Conservation (phyloP, 1,140 invertebrate genomes). For the Spodoptera litura region DNA sequence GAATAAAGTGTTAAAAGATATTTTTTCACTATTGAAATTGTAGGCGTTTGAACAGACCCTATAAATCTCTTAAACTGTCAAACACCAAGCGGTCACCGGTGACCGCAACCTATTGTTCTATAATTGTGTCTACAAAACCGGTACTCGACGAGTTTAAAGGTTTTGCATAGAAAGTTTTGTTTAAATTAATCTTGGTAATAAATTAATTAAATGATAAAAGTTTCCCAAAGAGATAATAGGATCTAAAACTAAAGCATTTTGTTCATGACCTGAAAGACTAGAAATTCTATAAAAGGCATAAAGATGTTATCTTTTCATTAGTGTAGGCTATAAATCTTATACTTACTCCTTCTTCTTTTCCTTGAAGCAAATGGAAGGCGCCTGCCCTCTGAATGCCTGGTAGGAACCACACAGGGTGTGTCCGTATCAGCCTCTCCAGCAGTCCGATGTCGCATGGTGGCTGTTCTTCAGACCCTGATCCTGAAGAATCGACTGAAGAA, state of each 20-base stretch:
- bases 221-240: neutral
- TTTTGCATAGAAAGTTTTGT: no score
- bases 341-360: constrained; percentile 96
- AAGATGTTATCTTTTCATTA: neutral
- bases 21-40: no score
- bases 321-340: neutral
- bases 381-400: constrained; percentile 96
- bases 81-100: no score
- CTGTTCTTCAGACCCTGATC: constrained; percentile 81
- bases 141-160: no score
- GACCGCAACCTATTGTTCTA: no score
- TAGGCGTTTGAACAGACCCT: no score
- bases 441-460: constrained; percentile 93
- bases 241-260: constrained; percentile 9
- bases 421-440: constrained; percentile 94
- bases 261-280: constrained; percentile 16
- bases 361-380: constrained; percentile 96
- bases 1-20: no score
- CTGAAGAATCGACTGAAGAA: constrained; percentile 79
- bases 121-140: no score
- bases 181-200: neutral
- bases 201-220: neutral
- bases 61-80: no score
- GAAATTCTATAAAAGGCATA: constrained; percentile 55
- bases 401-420: constrained; percentile 98